Evolutionary conservation across 2,888 invertebrate species (phyloP), one percentile per base, ranked within the genome.

Genomic region (Andricus quercusramuli): DNA sequence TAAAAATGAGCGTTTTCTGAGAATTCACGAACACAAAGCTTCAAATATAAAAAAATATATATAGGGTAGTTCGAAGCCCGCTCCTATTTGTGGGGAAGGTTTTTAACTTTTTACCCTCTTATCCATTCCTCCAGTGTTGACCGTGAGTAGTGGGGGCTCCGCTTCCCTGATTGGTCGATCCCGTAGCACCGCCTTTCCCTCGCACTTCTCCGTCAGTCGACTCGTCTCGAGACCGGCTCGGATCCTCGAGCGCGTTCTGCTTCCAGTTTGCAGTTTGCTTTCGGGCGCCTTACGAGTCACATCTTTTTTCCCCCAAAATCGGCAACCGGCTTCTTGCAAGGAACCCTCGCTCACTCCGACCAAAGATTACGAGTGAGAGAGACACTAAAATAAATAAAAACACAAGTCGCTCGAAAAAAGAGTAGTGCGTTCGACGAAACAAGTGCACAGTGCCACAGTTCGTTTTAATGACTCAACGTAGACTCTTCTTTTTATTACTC

Each of bases 261-360:
- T 85, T 84, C 87, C 87, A 90, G 90, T 15, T 47, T 47, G 47
- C 47, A 47, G 47, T 90, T 86, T 88, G 89, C 87, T 89, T 88
- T 89, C 90, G 90, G 90, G 88, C 88, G 88, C 85, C 87, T 86
- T 87, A 86, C 89, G 88, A 89, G 89, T 85, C 85, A 84, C 82
- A 86, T 86, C 83, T 85, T 47, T 77, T 37, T 65, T 44, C 8
- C 44, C 64, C 64, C 37, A 74, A 78, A 74, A 74, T 80, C 64
- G 74, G 70, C 32, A 77, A 76, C 78, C 64, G 64, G 62, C 65
- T 47, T 78, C 25, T 80, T 68, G 67, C 79, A 78, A 79, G 67
- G 78, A 80, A 67, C 79, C 74, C 67, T 82, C 78, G 68, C 77
- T 80, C 78, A 77, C 80, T 77, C 79, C 77, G 81, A 78, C 47